Base-by-base conservation (phyloP, 2,888 invertebrate genomes). In the Carterocephalus palaemon region DNA sequence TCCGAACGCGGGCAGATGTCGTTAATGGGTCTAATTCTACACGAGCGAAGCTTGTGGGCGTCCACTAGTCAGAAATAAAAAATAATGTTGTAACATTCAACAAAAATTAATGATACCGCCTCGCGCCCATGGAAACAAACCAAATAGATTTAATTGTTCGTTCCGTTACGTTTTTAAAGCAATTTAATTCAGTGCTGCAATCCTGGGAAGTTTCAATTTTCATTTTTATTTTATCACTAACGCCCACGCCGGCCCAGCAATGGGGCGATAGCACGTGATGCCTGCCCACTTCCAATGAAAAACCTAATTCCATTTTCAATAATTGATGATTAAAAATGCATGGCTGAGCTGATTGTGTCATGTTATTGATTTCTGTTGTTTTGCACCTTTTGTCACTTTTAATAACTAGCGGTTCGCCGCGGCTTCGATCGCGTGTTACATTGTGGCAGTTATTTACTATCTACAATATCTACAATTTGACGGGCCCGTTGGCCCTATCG, bases 121-220 rank as follows among this genome's bases (percentile, higher is more conserved):
- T n/a, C n/a, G n/a, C n/a, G n/a, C 62, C 23, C 61, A 46, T 37
- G 17, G 42, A 42, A 42, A 33, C 42, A 15, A 7, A 34, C 26
- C 38, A 53, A 53, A 64, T 53, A 56, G 53, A 48, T 54, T 55
- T 58, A 55, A 59, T 58, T 53, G 53, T 49, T 8, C 34, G 13
- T 15, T 50, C 46, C 26, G 46, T 52, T 49, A 49, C 40, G 26
- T 28, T 34, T 54, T 50, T 46, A 53, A 51, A 23, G 45, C 47
- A 48, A 48, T 51, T 38, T 52, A 54, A 57, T 55, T 53, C 38
- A 51, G 19, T 29, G 42, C 28, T 19, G 42, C 42, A 34, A 34
- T 34, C 42, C 31, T 24, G 33, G 9, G n/a, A 42, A 26, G 19
- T 42, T 42, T 34, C 42, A 42, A 42, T 42, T 34, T 34, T 28